These are phyloP conservation scores for Sylvilagus floridanus DNA, from an alignment of 2,797 vertebrate species.

Conservation along the genomic window DNA sequence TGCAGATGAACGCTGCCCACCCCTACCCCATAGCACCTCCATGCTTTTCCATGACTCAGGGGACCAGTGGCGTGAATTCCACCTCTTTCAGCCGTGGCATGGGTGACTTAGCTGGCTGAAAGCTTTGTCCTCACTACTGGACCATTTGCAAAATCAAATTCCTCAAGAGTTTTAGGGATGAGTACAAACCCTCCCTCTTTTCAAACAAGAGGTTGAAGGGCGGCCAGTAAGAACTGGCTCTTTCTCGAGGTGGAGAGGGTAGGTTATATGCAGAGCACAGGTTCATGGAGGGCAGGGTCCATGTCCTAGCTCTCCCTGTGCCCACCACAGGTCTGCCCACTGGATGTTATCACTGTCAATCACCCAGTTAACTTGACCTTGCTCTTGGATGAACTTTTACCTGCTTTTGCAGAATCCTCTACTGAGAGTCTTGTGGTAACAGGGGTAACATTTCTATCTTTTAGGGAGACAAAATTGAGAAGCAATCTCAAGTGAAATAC, in stretches of 20 bases:
- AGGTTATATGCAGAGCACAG: neutral
- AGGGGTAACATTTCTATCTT: neutral
- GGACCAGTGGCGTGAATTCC: neutral
- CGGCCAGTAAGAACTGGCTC: neutral
- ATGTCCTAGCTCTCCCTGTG: neutral
- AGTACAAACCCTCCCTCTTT: conserved; percentile 1
- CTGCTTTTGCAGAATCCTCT: neutral
- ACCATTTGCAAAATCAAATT: neutral
- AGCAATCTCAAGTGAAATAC: neutral
- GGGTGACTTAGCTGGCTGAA: neutral
- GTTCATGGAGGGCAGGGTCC: no score
- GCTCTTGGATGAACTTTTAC: neutral
- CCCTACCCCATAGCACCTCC: neutral
- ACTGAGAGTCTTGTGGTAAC: neutral
- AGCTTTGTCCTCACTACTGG: neutral
- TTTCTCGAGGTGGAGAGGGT: neutral
- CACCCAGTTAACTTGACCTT: neutral
- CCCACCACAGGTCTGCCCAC: neutral
- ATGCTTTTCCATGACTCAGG: neutral
- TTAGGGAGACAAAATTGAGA: neutral
- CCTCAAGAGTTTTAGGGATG: neutral
- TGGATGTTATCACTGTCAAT: neutral
- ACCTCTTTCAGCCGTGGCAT: neutral
- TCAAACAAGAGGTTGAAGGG: neutral
- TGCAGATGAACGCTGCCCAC: no score